Conservation (phyloP, 2,113 vertebrate genomes). For the Felis chaus region DNA sequence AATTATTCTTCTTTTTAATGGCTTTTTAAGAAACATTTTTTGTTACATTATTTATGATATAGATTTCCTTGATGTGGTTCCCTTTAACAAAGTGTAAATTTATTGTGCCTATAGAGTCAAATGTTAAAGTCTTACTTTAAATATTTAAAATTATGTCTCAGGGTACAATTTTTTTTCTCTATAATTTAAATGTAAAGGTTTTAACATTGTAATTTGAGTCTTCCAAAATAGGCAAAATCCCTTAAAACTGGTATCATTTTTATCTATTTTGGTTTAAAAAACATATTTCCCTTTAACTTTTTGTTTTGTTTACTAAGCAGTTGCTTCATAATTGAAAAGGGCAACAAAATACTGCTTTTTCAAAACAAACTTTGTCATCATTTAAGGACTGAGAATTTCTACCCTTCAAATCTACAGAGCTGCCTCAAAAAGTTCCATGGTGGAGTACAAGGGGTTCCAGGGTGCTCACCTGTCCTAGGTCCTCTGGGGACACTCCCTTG, state of each 20-base stretch:
- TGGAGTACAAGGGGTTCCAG: not conserved
- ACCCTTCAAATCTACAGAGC: not conserved
- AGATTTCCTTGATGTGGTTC: conserved; percentile 47
- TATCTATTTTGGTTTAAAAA: conserved; percentile 55
- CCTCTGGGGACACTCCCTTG: not conserved
- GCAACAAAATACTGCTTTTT: conserved; percentile 35
- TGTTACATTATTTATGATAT: not conserved
- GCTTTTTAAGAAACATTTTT: not conserved
- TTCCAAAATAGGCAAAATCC: conserved; percentile 53
- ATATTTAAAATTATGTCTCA: conserved; percentile 39
- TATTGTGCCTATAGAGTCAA: conserved; percentile 11
- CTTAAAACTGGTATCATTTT: conserved; percentile 49
- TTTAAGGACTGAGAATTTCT: conserved; percentile 12
- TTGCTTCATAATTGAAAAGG: conserved; percentile 35
- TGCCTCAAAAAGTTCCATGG: not conserved
- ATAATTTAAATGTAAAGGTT: conserved; percentile 26
- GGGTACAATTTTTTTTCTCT: not conserved
- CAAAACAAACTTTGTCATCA: conserved; percentile 6
- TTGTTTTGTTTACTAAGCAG: conserved; percentile 24
- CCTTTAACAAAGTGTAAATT: conserved; percentile 46
- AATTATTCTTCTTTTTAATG: conserved; percentile 30
- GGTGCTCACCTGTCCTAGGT: not conserved
- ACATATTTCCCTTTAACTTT: conserved; percentile 44
- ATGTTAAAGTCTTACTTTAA: conserved; percentile 40
- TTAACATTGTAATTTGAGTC: conserved; percentile 46